Percentiles rank a stretch among this genome's conserved stretches.
phyloP scores from a whole-genome alignment of 2,113 vertebrate genomes.

The Ceyx cyanopectus region DNA sequence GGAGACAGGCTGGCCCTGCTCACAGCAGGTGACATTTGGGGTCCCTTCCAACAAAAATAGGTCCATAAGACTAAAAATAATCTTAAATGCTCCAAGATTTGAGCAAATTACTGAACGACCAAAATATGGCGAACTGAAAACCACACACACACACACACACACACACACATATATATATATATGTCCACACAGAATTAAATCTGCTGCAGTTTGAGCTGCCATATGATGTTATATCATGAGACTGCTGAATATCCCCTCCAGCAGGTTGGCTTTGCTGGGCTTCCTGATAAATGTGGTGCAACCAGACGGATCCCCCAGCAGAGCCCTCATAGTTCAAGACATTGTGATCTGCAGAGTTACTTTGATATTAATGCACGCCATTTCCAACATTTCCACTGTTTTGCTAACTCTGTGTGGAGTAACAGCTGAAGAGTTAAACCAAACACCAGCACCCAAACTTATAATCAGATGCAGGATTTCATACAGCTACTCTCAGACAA shows the following conservation, averaged over 20 bases:
- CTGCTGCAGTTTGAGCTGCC: not conserved
- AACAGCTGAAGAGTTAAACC: not conserved
- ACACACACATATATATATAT: too few relatives aligned
- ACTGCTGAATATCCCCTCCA: not conserved
- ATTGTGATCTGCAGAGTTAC: not conserved
- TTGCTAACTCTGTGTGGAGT: not conserved
- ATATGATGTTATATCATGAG: fast-evolving
- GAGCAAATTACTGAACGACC: not conserved
- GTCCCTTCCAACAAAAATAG: not conserved
- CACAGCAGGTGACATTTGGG: not conserved
- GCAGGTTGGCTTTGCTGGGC: not conserved
- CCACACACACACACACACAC: not conserved
- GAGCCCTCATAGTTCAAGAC: not conserved
- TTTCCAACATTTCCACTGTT: not conserved
- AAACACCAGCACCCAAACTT: not conserved
- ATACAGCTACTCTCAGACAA: not conserved
- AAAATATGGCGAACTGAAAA: not conserved
- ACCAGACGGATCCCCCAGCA: not conserved
- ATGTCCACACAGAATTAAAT: not conserved
- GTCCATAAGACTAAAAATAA: not conserved
- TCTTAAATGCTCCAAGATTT: not conserved
- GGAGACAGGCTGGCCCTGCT: not conserved
- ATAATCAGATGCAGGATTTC: not conserved
- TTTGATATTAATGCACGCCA: not conserved
- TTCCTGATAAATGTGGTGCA: fast-evolving